Evolutionary conservation across 1,140 invertebrate genomes (phyloP).

Genomic region (Drosophila littoralis): DNA sequence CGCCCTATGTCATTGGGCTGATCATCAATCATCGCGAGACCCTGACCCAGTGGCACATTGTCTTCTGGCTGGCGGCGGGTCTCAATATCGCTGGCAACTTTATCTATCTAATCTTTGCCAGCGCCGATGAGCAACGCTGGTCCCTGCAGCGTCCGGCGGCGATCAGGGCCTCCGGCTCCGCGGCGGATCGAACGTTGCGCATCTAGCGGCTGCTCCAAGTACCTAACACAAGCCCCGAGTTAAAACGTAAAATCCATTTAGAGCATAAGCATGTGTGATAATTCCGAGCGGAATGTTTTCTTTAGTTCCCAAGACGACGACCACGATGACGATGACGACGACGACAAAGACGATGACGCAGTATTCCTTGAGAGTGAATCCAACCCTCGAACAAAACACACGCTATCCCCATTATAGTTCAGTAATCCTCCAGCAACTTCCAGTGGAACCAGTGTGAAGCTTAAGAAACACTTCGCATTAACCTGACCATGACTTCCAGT

Average conservation of each 20-base stretch:
- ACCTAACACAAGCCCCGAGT: not conserved
- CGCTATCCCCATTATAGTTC: not conserved
- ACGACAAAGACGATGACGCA: slow-evolving; percentile 18
- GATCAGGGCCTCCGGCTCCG: no score
- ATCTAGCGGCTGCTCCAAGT: slow-evolving; percentile 19
- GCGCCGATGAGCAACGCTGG: slow-evolving; percentile 92
- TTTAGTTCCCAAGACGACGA: slow-evolving; percentile 18
- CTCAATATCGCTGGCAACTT: slow-evolving; percentile 91
- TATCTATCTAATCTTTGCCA: slow-evolving; percentile 93
- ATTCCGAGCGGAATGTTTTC: slow-evolving; percentile 43
- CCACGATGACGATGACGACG: not conserved
- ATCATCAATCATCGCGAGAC: slow-evolving; percentile 92
- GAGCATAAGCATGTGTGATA: slow-evolving; percentile 53
- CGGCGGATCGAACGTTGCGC: slow-evolving; percentile 18
- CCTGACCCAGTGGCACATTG: slow-evolving; percentile 92
- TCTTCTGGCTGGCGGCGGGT: slow-evolving; percentile 93
- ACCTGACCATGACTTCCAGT: not conserved
- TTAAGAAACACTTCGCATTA: slow-evolving; percentile 1
- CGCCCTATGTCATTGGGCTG: slow-evolving; percentile 91
- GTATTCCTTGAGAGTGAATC: slow-evolving; percentile 23
- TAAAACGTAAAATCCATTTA: slow-evolving; percentile 16
- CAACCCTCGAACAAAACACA: slow-evolving; percentile 3
- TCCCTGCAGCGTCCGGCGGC: slow-evolving; percentile 66
- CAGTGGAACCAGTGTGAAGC: not conserved
- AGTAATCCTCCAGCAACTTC: not conserved